A percentile compares a stretch with the other conserved stretches of the same genome.
Conservation (phyloP, 2,797 vertebrate genomes). For the Urocyon cinereoargenteus region DNA sequence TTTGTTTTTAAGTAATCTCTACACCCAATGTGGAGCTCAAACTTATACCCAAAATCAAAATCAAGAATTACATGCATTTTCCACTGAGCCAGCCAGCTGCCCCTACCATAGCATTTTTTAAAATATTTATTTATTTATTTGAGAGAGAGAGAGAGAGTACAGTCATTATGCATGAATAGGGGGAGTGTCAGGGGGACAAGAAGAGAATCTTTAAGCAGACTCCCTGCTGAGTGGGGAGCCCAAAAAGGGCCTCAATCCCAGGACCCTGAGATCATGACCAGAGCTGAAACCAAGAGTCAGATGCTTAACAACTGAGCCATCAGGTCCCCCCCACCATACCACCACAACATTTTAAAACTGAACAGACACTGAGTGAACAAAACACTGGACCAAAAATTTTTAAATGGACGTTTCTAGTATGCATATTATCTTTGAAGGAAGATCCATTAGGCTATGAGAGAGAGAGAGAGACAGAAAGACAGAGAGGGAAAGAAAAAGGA, state of each 20-base stretch:
- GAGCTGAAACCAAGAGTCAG: neutral
- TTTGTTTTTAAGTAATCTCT: neutral
- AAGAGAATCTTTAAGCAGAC: too few species aligned
- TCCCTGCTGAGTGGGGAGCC: too few species aligned
- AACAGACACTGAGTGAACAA: neutral
- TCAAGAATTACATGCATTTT: neutral
- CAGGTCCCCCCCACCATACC: neutral
- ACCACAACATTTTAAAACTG: neutral
- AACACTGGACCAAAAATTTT: neutral
- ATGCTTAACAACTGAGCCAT: neutral
- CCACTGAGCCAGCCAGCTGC: neutral
- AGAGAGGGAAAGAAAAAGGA: rapidly evolving
- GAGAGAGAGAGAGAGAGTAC: too few species aligned
- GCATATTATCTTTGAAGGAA: neutral
- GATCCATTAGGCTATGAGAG: neutral
- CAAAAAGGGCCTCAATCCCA: too few species aligned
- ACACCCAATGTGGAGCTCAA: neutral
- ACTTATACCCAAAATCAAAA: neutral
- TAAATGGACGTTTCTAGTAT: neutral
- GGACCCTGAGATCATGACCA: too few species aligned
- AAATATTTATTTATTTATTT: neutral
- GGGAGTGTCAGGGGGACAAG: too few species aligned
- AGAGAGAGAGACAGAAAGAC: too few species aligned
- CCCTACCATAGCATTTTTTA: neutral
- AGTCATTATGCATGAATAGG: too few species aligned